These are phyloP conservation scores for Mystacides longicornis DNA, from an alignment of 2,888 invertebrate species.

Conservation along the genomic window DNA sequence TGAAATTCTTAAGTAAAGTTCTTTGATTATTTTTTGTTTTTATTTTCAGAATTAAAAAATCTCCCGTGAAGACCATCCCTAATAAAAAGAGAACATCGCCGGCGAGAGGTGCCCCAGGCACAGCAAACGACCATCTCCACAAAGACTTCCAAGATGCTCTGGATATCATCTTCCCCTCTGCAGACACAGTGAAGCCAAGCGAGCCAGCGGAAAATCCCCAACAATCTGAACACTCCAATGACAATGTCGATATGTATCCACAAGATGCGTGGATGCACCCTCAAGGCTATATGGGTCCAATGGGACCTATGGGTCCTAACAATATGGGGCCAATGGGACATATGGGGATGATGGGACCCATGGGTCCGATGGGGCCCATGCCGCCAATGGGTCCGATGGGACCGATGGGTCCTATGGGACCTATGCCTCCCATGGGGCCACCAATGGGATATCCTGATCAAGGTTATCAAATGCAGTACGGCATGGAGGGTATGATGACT, in stretches of 20 bases:
- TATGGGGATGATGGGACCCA: slow-evolving; percentile 25
- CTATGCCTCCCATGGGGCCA: slow-evolving; percentile 18
- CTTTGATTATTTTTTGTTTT: neutral
- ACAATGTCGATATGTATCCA: slow-evolving; percentile 25
- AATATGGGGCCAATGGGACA: slow-evolving; percentile 30
- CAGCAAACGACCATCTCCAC: slow-evolving; percentile 35
- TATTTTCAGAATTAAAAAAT: slow-evolving; percentile 26
- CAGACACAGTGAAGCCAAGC: slow-evolving; percentile 29
- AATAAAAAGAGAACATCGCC: slow-evolving; percentile 27
- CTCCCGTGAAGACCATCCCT: slow-evolving; percentile 31
- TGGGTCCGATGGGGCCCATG: slow-evolving; percentile 33
- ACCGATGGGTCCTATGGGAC: slow-evolving; percentile 13
- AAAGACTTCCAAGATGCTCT: slow-evolving; percentile 61
- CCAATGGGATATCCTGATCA: slow-evolving; percentile 9
- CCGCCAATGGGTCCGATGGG: slow-evolving; percentile 9
- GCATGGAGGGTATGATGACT: slow-evolving; percentile 14
- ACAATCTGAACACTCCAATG: slow-evolving; percentile 24
- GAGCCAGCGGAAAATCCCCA: slow-evolving; percentile 16
- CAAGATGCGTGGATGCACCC: slow-evolving; percentile 27
- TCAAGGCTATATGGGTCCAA: slow-evolving; percentile 9
- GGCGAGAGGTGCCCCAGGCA: neutral
- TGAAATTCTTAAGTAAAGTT: neutral
- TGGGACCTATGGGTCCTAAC: slow-evolving; percentile 26
- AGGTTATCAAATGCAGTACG: slow-evolving; percentile 6
- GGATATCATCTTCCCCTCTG: slow-evolving; percentile 56